Conservation (phyloP, 2,888 invertebrate genomes). For the Trichacis sp. region DNA sequence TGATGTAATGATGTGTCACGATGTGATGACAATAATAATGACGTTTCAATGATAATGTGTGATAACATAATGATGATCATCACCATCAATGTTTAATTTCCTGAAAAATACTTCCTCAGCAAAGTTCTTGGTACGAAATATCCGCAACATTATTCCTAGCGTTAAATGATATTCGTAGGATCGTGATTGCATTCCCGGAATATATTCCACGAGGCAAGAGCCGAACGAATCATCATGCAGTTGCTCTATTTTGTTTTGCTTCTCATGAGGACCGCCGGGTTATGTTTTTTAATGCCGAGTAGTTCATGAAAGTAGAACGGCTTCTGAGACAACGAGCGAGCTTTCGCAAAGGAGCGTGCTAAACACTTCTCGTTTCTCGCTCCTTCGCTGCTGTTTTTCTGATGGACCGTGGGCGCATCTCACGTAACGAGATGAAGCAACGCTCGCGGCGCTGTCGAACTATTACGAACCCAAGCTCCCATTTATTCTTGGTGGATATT, state of each 20-base stretch:
- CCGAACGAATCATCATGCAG: conserved; percentile 7
- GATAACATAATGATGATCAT: too few species aligned
- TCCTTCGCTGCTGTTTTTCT: conserved; percentile 4
- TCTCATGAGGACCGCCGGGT: conserved; percentile 1
- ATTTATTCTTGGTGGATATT: too few species aligned
- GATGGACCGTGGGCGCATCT: conserved; percentile 6
- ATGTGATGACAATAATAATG: too few species aligned
- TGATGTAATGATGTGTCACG: too few species aligned
- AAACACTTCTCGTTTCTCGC: conserved; percentile 10
- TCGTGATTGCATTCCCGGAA: too few species aligned
- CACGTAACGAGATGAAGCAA: conserved; percentile 12
- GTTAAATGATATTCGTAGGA: too few species aligned
- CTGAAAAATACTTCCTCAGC: too few species aligned
- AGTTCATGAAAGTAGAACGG: conserved; percentile 18
- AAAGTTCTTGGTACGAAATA: too few species aligned
- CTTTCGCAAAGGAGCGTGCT: conserved; percentile 8
- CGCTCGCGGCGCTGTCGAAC: neutral
- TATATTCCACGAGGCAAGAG: neutral
- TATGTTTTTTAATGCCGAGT: conserved; percentile 2
- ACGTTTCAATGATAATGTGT: too few species aligned
- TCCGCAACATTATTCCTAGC: neutral
- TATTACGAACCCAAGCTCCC: neutral
- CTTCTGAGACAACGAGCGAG: conserved; percentile 11
- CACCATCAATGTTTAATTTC: too few species aligned
- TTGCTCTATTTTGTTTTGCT: neutral